Percentiles rank a stretch among this genome's conserved stretches.
Evolutionary conservation across 2,797 vertebrate species (phyloP).

Genomic region (Muraenolepis orangiensis): DNA sequence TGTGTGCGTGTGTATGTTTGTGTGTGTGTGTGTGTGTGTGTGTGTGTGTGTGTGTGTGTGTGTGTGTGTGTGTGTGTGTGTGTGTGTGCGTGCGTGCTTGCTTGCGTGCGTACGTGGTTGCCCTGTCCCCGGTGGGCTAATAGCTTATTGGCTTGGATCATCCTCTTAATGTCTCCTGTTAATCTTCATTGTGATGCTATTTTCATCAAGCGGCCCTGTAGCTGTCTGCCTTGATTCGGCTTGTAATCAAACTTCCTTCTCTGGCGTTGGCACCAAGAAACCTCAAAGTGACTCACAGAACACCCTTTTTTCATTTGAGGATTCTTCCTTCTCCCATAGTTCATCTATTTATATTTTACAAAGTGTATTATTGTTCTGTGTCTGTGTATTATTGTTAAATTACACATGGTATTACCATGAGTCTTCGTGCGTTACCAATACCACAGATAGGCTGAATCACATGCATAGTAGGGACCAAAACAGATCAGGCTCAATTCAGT

Average conservation of each 20-base stretch:
- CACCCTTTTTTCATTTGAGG: not conserved
- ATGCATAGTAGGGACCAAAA: too few relatives aligned
- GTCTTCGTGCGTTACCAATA: too few relatives aligned
- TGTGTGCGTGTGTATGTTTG: conserved; percentile 8
- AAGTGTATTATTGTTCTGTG: not conserved
- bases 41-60: not conserved
- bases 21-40: conserved; percentile 1
- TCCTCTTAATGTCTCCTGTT: conserved; percentile 35
- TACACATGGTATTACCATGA: not conserved
- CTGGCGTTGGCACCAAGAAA: not conserved
- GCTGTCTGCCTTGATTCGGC: conserved; percentile 54
- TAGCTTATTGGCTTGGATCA: conserved; percentile 38
- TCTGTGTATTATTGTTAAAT: too few relatives aligned
- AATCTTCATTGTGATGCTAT: conserved; percentile 48
- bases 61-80: conserved; percentile 9
- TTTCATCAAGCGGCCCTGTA: conserved; percentile 49
- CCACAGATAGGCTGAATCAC: too few relatives aligned
- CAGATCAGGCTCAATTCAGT: too few relatives aligned
- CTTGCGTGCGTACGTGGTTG: not conserved
- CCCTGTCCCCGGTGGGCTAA: conserved; percentile 17
- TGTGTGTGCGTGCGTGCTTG: not conserved
- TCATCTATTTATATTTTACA: not conserved
- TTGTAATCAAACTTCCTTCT: conserved; percentile 14
- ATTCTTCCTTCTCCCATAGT: not conserved
- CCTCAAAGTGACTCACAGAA: not conserved